Evolutionary conservation across 2,113 vertebrate genomes (phyloP), one percentile per base, ranked within the genome.

Genomic region (Perccottus glenii): DNA sequence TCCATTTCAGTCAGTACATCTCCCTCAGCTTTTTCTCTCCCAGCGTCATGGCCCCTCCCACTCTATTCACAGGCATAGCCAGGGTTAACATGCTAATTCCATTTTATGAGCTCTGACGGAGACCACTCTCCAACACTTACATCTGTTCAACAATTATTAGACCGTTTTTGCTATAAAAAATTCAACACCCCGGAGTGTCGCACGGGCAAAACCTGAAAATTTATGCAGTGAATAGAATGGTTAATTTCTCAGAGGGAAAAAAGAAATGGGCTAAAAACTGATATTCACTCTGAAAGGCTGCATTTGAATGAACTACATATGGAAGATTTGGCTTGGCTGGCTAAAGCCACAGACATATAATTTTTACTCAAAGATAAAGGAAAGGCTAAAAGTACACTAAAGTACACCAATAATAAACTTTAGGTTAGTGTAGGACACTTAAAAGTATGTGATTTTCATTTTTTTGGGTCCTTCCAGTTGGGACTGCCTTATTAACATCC

Each of bases 111-210:
- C 95, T 96, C 95, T 93, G 93, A 93, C 93, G 87, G 93, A 93
- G 93, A 93, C 90, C 86, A 92, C 93, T 94, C 93, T 94, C 94
- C 94, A 94, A 93, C 94, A 96, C 94, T 95, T 97, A 98, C 96
- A 98, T 96, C 95, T 98, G 96, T 96, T 96, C 95, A 95, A 97
- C 95, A 96, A 97, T 97, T 97, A 97, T 97, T 97, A 96, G 94
- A 96, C 92, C 94, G 92, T 94, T 97, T 96, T 95, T 94, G 91
- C 95, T 93, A 96, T 97, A 95, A 98, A 98, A 98, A 94, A 97
- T 96, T 96, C 95, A 97, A 95, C 95, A 96, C 94, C 94, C 93
- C 93, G 83, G 90, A 94, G 95, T 95, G 95, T 96, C 94, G 88
- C 93, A 92, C 91, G 91, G 95, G 94, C 93, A 94, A 94, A 96